These are phyloP conservation scores for Steinernema khuongi DNA, from an alignment of 1,140 invertebrate genomes.

Conservation along the genomic window DNA sequence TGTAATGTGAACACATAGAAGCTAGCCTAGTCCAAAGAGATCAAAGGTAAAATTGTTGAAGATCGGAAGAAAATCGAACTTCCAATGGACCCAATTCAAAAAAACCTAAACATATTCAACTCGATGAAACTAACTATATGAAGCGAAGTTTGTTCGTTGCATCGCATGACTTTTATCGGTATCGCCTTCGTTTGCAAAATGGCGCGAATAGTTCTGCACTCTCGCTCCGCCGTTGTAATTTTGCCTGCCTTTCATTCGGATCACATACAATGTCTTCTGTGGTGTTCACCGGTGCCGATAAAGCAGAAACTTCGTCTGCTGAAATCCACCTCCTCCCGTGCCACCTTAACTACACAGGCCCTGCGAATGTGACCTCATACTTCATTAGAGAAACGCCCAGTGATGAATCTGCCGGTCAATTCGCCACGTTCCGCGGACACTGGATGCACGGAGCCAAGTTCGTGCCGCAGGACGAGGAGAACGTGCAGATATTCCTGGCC, in stretches of 20 bases:
- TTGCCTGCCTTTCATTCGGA: not conserved
- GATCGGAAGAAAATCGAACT: too few species aligned
- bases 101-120: too few species aligned
- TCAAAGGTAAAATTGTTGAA: too few species aligned
- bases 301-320: constrained; percentile 11
- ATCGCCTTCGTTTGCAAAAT: not conserved
- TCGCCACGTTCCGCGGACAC: not conserved
- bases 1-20: too few species aligned
- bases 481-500: not conserved
- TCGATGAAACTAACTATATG: too few species aligned
- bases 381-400: not conserved
- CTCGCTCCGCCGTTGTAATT: not conserved
- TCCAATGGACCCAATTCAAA: too few species aligned
- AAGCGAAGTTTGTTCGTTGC: too few species aligned
- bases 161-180: constrained; percentile 4
- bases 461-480: not conserved
- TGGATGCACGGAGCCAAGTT: not conserved
- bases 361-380: not conserved
- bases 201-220: not conserved
- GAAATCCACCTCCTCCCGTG: constrained; percentile 6
- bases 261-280: not conserved
- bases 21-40: too few species aligned
- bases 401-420: not conserved
- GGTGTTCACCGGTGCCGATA: not conserved
- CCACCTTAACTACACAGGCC: not conserved